Base-by-base conservation (phyloP, 2,113 vertebrate species). In the Ranitomeya imitator region DNA sequence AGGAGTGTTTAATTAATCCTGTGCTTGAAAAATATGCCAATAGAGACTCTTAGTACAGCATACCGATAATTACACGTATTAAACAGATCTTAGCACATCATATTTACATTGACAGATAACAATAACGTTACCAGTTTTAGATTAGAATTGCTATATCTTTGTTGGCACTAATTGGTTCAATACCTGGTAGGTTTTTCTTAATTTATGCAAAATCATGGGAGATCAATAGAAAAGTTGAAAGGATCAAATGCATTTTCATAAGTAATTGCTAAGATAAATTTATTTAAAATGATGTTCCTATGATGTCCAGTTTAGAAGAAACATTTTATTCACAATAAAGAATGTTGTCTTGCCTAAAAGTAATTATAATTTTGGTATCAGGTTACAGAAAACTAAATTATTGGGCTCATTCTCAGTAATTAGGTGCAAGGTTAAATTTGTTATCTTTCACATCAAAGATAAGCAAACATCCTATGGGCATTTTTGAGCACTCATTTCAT, bases 91-190 rank as follows among this genome's bases (percentile, higher is more conserved):
- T 87, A 71, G 78, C 78, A 73, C 86, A 69, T 87, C 45, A 87
- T 59, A 71, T 67, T 69, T 80, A 6, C 61, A 37, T 80, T 81
- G 51, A 87, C 77, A 78, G 85, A 86, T 87, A 80, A 80, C 77
- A 60, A 85, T 87, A 87, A n/a, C 55, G 73, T 45, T 23, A 80
- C 52, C 23, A 21, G 11, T 87, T 37, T 67, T 73, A 81, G 86
- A 87, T 73, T 80, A 69, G 79, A 81, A 81, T 71, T 57, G 54
- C 23, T 80, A 23, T 87, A 71, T 57, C 63, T 81, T 87, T 71
- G 61, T 87, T 59, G 61, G 18, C 78, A 80, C 55, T 81, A 87
- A 87, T 87, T 81, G 79, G 85, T 86, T 86, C 76, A 86, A 79
- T 86, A 60, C 86, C 86, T 87, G 12, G 51, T 79, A 80, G 85